Conservation (phyloP, 1,140 invertebrate genomes). For the Hyles euphorbiae region DNA sequence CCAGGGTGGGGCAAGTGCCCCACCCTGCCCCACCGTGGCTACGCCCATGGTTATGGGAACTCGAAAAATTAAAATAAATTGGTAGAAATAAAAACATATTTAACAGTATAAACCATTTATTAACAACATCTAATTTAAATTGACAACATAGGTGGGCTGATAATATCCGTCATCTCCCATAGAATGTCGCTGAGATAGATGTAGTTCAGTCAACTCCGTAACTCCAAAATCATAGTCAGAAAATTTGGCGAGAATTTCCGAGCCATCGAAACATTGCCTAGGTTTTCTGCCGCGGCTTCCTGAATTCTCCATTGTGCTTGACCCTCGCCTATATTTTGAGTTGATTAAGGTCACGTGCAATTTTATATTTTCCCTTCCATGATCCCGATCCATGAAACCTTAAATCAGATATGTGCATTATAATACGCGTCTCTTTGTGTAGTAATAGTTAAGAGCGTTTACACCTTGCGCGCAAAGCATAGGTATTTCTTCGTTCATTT, state of each 20-base stretch:
- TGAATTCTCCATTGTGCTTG: slow-evolving; percentile 4
- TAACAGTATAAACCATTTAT: too few relatives aligned
- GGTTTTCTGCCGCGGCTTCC: slow-evolving; percentile 11
- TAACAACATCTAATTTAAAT: not conserved
- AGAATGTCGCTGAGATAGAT: slow-evolving; percentile 62
- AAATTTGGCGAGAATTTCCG: slow-evolving; percentile 65
- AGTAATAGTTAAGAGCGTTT: too few relatives aligned
- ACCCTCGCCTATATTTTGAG: slow-evolving; percentile 56
- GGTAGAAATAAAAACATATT: too few relatives aligned
- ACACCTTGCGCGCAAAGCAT: too few relatives aligned
- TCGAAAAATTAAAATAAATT: too few relatives aligned
- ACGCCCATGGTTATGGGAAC: too few relatives aligned
- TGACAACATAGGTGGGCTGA: slow-evolving; percentile 58
- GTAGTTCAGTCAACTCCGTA: slow-evolving; percentile 54
- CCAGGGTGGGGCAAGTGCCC: too few relatives aligned
- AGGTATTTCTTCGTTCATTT: too few relatives aligned
- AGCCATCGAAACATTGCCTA: slow-evolving; percentile 62
- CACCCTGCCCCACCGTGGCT: too few relatives aligned
- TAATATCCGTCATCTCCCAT: slow-evolving; percentile 69
- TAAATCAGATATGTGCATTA: slow-evolving; percentile 11
- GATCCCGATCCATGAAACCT: slow-evolving; percentile 58
- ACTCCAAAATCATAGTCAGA: slow-evolving; percentile 69
- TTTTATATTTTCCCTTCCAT: slow-evolving; percentile 55
- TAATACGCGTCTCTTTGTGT: too few relatives aligned
- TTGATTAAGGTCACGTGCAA: slow-evolving; percentile 67